Evolutionary conservation across 2,797 vertebrate genomes (phyloP).

Genomic region (Margarornis squamiger): DNA sequence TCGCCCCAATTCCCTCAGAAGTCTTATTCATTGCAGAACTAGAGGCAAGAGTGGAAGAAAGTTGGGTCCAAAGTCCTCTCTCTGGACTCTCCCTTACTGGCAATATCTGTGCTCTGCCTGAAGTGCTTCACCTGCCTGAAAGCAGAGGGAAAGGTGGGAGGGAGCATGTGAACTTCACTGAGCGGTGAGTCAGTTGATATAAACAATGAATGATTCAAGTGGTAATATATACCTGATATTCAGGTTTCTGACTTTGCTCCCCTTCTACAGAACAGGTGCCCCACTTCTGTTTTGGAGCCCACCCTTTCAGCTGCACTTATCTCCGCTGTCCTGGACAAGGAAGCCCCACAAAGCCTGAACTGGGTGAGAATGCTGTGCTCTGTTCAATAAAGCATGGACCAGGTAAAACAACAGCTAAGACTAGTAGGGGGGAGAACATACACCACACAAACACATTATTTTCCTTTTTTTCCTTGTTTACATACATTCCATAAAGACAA

Average conservation of each 20-base stretch:
- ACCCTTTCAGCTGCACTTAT: neutral
- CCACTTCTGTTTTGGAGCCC: neutral
- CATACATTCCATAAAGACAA: neutral
- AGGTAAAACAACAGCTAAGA: neutral
- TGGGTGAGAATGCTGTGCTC: neutral
- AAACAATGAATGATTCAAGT: slow-evolving; percentile 38
- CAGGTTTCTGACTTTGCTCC: slow-evolving; percentile 11
- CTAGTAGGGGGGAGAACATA: neutral
- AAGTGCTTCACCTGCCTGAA: neutral
- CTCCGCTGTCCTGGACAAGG: neutral
- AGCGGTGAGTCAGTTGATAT: slow-evolving; percentile 10
- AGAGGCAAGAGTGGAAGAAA: slow-evolving; percentile 16
- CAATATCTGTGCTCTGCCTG: neutral
- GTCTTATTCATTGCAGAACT: neutral
- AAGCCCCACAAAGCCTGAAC: neutral
- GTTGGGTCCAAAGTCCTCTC: slow-evolving; percentile 3
- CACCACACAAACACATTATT: neutral
- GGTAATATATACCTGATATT: slow-evolving; percentile 12
- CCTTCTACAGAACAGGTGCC: neutral
- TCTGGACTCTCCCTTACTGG: slow-evolving; percentile 17
- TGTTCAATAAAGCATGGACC: neutral
- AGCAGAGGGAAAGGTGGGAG: neutral
- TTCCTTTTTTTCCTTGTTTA: neutral
- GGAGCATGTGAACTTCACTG: neutral
- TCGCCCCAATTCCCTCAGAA: neutral